Base-by-base conservation (phyloP, 2,113 vertebrate species). In the Haemorhous mexicanus region DNA sequence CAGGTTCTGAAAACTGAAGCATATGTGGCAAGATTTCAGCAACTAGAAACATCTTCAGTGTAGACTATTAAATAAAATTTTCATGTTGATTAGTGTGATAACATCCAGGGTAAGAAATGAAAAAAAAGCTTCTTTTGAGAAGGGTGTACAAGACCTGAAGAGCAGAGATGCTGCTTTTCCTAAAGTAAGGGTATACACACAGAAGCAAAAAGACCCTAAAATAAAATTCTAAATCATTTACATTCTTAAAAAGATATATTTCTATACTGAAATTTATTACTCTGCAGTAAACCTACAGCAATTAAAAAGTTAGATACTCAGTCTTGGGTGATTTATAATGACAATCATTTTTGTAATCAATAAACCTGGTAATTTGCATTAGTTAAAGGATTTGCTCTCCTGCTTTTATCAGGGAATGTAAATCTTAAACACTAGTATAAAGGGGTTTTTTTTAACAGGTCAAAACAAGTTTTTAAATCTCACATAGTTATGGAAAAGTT, bases 1-100 rank as follows among this genome's bases (percentile, higher is more conserved):
- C 97, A 99, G 96, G 94, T 99, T 99, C 98, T 99, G 99, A 97
- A 99, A 99, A 87, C 99, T 99, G 93, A 94, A 97, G 92, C 28
- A 95, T 17, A 96, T 3, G 59, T 13, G 47, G 55, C 44, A 96
- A 66, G 62, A 93, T 77, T 83, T 97, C 89, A 96, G 83, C 49
- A 80, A 74, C 32, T 55, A 75, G 37, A 20, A 52, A 93, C 35
- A 83, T 41, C 47, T 59, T 79, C 95, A 92, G 20, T 37, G 15
- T 15, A 56, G 32, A 92, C 52, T 90, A 88, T 46, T 68, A 88
- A 85, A 68, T 61, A 27, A 68, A 86, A 69, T 12, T 63, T 28
- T 70, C 21, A 46, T 44, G 55, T 4, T 76, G 50, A 61, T 64
- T 52, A 63, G 22, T 23, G 41, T 35, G n/a, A 14, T 62, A 73